phyloP scores from a whole-genome alignment of 2,888 invertebrate genomes.

The Xylota segnis region DNA sequence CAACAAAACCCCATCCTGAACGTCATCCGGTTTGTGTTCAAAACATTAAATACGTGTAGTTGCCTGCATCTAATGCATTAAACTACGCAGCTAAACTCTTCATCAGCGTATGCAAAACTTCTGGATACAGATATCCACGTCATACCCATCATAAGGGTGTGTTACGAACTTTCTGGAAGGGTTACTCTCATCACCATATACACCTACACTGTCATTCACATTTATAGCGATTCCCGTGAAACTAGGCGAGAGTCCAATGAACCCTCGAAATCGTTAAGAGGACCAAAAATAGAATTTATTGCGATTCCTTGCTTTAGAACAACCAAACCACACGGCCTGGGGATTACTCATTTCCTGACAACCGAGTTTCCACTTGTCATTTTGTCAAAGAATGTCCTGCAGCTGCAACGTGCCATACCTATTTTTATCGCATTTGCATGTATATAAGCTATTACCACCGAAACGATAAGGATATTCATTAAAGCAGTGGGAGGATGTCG shows the following conservation, averaged over 20 bases:
- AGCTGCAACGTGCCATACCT: conserved; percentile 8
- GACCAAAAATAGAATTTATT: conserved; percentile 2
- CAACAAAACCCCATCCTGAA: neutral
- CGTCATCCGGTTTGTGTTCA: neutral
- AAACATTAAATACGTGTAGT: neutral
- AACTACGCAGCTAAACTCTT: neutral
- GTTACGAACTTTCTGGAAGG: neutral
- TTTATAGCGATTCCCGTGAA: neutral
- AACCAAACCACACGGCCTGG: neutral
- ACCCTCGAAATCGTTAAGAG: neutral
- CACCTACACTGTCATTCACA: neutral
- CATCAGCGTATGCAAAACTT: neutral
- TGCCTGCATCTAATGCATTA: neutral
- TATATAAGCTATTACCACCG: neutral
- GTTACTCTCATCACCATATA: neutral
- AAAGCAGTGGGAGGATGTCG: neutral
- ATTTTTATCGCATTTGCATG: conserved; percentile 17
- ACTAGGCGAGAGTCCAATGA: neutral
- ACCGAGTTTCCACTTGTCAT: neutral
- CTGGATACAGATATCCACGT: neutral
- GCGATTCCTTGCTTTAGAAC: neutral
- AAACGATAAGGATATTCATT: neutral
- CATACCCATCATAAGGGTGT: neutral
- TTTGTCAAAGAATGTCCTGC: neutral
- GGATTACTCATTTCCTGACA: neutral